phyloP scores from a whole-genome alignment of 2,888 invertebrate genomes.

The Glyphotaelius pellucidus region DNA sequence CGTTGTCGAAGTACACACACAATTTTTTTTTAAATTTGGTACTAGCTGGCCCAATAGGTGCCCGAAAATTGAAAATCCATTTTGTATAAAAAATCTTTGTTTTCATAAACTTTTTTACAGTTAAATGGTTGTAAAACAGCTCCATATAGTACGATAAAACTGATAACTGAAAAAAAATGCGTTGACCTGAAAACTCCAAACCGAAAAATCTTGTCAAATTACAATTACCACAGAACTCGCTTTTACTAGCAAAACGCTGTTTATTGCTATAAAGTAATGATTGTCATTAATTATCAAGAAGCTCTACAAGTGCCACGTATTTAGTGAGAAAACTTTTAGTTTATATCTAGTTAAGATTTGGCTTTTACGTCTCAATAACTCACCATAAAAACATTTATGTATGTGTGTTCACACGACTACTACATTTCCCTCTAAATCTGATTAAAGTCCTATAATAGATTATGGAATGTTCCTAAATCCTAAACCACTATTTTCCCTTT shows the following conservation, averaged over 20 bases:
- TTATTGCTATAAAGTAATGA: no score
- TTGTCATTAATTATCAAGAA: no score
- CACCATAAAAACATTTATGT: neutral
- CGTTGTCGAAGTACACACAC: no score
- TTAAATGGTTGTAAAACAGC: no score
- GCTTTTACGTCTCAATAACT: neutral
- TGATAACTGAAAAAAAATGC: neutral
- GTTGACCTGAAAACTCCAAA: neutral
- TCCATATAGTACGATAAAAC: no score
- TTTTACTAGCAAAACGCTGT: neutral
- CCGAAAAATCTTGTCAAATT: neutral
- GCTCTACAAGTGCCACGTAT: no score
- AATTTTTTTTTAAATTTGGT: no score
- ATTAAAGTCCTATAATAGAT: neutral
- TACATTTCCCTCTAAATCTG: neutral
- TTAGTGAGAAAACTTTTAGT: no score
- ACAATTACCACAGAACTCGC: neutral
- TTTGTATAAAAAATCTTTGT: no score
- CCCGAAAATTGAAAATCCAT: no score
- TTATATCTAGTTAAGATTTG: neutral
- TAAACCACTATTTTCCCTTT: constrained; percentile 2
- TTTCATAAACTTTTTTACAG: no score
- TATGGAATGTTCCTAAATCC: neutral
- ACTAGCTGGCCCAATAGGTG: no score
- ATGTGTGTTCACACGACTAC: neutral